Conservation (phyloP, 37 sponge, comb jelly and placozoan genomes). For the Cladorhizidae sp. region DNA sequence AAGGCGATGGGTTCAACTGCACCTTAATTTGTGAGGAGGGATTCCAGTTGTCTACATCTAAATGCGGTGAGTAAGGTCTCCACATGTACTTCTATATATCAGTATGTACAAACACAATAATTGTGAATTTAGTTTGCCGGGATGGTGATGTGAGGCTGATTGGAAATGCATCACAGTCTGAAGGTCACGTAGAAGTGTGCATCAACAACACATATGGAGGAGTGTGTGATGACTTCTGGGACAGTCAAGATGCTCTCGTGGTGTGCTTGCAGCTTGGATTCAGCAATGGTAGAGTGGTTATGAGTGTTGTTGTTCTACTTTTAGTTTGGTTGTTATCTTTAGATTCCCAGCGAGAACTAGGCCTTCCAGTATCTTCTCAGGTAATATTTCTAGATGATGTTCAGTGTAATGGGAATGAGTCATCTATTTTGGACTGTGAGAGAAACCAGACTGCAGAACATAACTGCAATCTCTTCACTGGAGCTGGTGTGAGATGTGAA, state of each 20-base stretch:
- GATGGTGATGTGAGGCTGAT: constrained; percentile 36
- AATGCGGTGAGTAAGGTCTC: not conserved
- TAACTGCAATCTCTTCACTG: constrained; percentile 17
- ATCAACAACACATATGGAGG: constrained; percentile 36
- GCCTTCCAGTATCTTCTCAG: not conserved
- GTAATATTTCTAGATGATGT: constrained; percentile 48
- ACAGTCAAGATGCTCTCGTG: constrained; percentile 34
- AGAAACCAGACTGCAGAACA: constrained; percentile 9
- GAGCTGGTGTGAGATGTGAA: constrained; percentile 50
- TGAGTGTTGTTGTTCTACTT: not conserved
- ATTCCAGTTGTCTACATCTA: constrained; percentile 8
- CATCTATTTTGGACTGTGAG: constrained; percentile 30
- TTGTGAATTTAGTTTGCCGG: constrained; percentile 11
- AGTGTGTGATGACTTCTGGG: constrained; percentile 56
- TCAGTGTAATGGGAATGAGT: constrained; percentile 44
- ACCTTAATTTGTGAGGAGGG: not conserved
- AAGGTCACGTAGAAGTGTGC: constrained; percentile 37
- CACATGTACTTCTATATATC: not conserved
- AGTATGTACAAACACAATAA: not conserved
- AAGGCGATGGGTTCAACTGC: constrained; percentile 31
- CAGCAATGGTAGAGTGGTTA: not conserved
- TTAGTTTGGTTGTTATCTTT: not conserved
- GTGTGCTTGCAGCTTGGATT: constrained; percentile 28
- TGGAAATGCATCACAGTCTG: not conserved
- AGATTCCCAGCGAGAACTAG: not conserved